Conservation (phyloP, 2,888 invertebrate species). For the Scaptomyza polygonia region DNA sequence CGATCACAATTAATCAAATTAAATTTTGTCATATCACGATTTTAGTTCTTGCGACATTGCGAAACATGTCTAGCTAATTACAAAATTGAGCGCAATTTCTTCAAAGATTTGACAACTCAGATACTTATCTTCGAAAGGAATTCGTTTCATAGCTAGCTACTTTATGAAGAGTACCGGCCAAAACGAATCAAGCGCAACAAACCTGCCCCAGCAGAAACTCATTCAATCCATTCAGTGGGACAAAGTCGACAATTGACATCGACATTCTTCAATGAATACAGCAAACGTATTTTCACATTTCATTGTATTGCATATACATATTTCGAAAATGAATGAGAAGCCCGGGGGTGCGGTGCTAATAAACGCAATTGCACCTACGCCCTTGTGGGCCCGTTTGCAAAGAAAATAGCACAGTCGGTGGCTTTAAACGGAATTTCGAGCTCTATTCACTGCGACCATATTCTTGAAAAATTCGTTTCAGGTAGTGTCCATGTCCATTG, state of each 20-base stretch:
- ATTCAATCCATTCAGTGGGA: conserved; percentile 42
- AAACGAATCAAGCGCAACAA: conserved; percentile 64
- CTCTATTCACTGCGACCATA: conserved; percentile 30
- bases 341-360: conserved; percentile 77
- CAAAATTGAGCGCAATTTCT: conserved; percentile 49
- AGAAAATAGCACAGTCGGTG: conserved; percentile 71
- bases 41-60: conserved; percentile 64
- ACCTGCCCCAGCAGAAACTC: conserved; percentile 39
- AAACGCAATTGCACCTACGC: conserved; percentile 82
- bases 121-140: conserved; percentile 42
- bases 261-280: conserved; percentile 61
- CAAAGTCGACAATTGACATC: conserved; percentile 57
- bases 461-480: conserved; percentile 55
- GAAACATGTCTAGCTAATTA: conserved; percentile 47
- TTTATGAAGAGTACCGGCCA: conserved; percentile 20
- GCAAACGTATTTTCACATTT: conserved; percentile 34
- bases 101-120: conserved; percentile 33
- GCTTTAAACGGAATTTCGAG: conserved; percentile 71
- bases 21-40: conserved; percentile 24
- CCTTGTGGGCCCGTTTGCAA: conserved; percentile 47
- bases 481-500: conserved; percentile 39
- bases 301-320: conserved; percentile 28
- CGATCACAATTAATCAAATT: conserved; percentile 66
- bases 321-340: conserved; percentile 56
- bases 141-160: background rate